Percentiles rank a stretch among this genome's conserved stretches.
Conservation (phyloP, 2,797 vertebrate species). For the Varecia variegata region DNA sequence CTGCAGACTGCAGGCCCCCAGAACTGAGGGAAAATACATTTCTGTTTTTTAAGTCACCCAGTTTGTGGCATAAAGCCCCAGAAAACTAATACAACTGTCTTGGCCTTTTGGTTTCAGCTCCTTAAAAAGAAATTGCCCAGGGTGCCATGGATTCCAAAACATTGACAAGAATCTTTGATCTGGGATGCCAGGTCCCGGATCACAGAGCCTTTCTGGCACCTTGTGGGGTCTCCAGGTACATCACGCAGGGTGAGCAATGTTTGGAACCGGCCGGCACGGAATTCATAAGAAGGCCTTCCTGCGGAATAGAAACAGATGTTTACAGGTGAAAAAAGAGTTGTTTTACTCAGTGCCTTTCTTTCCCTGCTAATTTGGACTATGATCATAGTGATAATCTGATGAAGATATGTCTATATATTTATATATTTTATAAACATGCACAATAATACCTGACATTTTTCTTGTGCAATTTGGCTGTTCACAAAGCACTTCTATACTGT, state of each 20-base stretch:
- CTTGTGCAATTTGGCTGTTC: background rate
- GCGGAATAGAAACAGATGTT: background rate
- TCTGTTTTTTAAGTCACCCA: background rate
- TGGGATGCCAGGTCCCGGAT: background rate
- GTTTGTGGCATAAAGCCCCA: background rate
- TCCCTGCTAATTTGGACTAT: background rate
- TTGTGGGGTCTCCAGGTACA: background rate
- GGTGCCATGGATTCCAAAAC: background rate
- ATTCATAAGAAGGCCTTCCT: background rate
- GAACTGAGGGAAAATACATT: background rate
- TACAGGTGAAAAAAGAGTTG: background rate
- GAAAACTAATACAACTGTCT: background rate
- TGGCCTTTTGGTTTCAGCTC: background rate
- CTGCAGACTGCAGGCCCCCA: background rate
- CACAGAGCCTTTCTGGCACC: background rate
- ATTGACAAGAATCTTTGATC: background rate
- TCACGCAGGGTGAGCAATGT: background rate
- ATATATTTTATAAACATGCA: background rate
- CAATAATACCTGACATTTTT: fast-evolving
- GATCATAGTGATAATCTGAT: fast-evolving
- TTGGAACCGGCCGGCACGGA: background rate
- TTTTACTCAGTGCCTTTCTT: background rate
- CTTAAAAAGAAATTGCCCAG: background rate
- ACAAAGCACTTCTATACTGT: background rate
- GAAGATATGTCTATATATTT: background rate